These are phyloP conservation scores for Mamestra configurata DNA, from an alignment of 1,140 invertebrate species.

Conservation along the genomic window DNA sequence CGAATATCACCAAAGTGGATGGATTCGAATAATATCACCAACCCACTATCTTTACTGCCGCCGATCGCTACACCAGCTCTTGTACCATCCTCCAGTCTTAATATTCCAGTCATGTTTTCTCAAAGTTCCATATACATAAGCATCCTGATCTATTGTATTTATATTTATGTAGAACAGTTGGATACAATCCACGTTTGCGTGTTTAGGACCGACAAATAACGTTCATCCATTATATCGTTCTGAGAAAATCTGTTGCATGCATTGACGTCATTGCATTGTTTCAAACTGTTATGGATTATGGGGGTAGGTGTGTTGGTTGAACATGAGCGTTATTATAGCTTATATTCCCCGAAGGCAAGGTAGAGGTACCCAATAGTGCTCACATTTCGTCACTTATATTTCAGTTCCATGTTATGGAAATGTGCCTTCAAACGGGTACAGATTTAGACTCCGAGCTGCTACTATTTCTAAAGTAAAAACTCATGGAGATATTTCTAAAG, in stretches of 20 bases:
- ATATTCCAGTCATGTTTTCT: background rate
- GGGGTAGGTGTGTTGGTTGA: background rate
- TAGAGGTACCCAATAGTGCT: too few species aligned
- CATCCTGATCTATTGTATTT: conserved; percentile 12
- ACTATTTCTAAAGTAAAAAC: too few species aligned
- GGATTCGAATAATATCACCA: too few species aligned
- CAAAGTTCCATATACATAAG: background rate
- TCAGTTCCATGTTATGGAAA: too few species aligned
- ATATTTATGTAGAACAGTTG: conserved; percentile 15
- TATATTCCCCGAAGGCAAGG: background rate
- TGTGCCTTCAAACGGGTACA: too few species aligned
- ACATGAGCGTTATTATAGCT: background rate
- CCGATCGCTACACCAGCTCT: too few species aligned
- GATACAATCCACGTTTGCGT: conserved; percentile 13
- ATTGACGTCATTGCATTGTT: conserved; percentile 16
- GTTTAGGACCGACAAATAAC: conserved; percentile 1
- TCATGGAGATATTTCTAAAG: too few species aligned
- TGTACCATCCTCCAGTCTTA: too few species aligned
- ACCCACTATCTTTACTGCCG: too few species aligned
- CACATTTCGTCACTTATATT: too few species aligned
- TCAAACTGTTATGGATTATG: conserved; percentile 2
- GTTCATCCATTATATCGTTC: background rate
- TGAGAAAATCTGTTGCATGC: conserved; percentile 9
- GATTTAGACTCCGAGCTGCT: too few species aligned
- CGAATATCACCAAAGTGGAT: too few species aligned